Evolutionary conservation across 2,797 vertebrate genomes (phyloP), one percentile per base, ranked within the genome.

Genomic region (Thamnophis elegans): DNA sequence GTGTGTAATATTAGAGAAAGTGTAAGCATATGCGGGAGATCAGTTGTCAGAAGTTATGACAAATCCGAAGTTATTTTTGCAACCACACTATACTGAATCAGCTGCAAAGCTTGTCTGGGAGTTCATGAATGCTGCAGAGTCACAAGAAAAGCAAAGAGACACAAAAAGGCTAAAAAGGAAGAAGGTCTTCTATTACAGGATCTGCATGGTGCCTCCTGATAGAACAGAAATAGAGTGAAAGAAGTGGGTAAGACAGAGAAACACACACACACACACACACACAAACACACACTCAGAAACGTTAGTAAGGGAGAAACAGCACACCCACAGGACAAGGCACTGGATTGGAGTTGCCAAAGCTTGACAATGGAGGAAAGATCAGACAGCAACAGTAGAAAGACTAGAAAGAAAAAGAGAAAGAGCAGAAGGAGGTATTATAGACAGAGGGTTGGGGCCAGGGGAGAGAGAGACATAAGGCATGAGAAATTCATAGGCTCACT

Each of bases 331-430:
- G 94, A 96, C 97, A 95, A 97, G 97, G 96, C 11, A 90, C 96
- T 94, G 95, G 92, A 97, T 96, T 96, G 97, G 97, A 96, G 97
- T 94, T 96, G 5, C 96, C 95, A 91, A 96, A 98, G 97, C 98
- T 95, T n/a, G 96, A 97, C 97, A 97, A 97, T 97, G 97, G 96
- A 97, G 96, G 97, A 97, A 97, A 97, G 97, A 96, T 96, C 97
- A 97, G 96, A 97, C 97, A 91, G 97, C 96, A 95, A 97, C 97
- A 95, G 95, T 95, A 97, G 91, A 54, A 2, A 1, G 93, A 96
- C 97, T 95, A 89, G 94, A 96, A 96, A 96, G 96, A 96, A 97
- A 97, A 97, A 93, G 95, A 97, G 96, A 97, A 96, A 96, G 90
- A 97, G 97, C 95, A 96, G 92, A 51, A 96, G 93, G 54, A 96